phyloP scores from a whole-genome alignment of 2,888 invertebrate species.

The Mythimna ferrago region DNA sequence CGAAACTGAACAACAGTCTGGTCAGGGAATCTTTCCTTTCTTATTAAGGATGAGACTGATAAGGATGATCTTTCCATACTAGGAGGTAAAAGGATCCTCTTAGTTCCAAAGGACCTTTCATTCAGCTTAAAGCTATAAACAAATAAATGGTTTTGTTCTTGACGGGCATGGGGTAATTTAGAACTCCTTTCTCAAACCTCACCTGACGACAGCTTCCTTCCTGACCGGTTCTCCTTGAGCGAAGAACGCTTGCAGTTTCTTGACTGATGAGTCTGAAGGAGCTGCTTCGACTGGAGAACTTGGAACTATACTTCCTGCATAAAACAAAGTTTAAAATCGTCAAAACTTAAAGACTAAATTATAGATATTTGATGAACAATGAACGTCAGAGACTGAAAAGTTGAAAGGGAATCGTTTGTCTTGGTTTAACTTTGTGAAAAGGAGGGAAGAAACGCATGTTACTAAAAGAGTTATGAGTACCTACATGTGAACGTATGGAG shows the following conservation, averaged over 20 bases:
- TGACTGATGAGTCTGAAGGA: conserved; percentile 90
- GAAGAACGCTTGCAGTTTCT: conserved; percentile 94
- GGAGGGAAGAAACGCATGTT: too few relatives aligned
- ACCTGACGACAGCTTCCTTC: conserved; percentile 90
- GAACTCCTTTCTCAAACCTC: conserved; percentile 13
- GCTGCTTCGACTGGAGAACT: conserved; percentile 83
- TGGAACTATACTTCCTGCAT: conserved; percentile 78
- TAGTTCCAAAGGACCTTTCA: not conserved
- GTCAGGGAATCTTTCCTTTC: too few relatives aligned
- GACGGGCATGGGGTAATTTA: not conserved
- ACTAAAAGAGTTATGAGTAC: too few relatives aligned
- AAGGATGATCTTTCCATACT: not conserved
- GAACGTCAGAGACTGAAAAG: too few relatives aligned
- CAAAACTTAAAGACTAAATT: not conserved
- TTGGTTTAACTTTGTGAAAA: too few relatives aligned
- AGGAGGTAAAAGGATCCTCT: not conserved
- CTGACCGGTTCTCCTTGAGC: conserved; percentile 92
- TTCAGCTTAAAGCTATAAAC: not conserved
- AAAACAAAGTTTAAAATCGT: not conserved
- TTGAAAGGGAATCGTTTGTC: too few relatives aligned
- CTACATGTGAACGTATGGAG: too few relatives aligned
- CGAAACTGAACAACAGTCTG: not conserved
- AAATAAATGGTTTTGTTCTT: not conserved
- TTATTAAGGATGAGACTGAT: not conserved
- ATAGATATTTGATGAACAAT: too few relatives aligned